These are phyloP conservation scores for Erethizon dorsatum DNA, from an alignment of 2,797 vertebrate genomes.

Conservation along the genomic window DNA sequence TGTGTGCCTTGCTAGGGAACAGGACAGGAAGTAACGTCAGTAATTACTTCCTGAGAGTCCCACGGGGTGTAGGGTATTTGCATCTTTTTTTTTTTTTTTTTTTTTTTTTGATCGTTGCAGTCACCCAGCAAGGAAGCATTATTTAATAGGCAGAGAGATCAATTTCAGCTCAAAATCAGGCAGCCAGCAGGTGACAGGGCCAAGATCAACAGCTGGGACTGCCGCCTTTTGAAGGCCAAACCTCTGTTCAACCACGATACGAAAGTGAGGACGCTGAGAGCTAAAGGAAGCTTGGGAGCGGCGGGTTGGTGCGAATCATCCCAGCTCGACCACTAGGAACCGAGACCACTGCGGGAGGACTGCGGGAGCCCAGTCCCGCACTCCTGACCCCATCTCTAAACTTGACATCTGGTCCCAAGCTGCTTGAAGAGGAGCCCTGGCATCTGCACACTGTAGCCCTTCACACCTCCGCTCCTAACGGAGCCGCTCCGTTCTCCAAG, in stretches of 20 bases:
- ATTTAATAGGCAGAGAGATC: constrained; percentile 17
- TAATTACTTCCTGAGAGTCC: neutral
- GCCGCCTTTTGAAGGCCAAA: neutral
- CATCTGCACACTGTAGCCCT: neutral
- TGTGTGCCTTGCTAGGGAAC: neutral
- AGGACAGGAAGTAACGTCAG: neutral
- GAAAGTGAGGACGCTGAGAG: neutral
- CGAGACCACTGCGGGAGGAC: neutral
- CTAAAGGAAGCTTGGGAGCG: neutral
- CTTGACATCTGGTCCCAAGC: constrained; percentile 27
- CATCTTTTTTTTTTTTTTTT: neutral
- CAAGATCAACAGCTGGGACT: neutral
- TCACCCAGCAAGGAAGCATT: neutral
- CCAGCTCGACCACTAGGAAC: neutral
- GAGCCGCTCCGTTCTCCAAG: neutral
- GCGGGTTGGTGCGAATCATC: neutral
- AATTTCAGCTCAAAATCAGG: neutral
- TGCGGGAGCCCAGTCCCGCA: neutral
- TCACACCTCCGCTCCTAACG: neutral
- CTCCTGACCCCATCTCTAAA: neutral
- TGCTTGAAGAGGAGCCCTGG: constrained; percentile 14
- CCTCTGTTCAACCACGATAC: neutral
- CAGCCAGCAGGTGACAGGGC: neutral
- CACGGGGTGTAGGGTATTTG: neutral
- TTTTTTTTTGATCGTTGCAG: neutral